Conservation (phyloP, 2,888 invertebrate species). For the Hoplodrina blanda region DNA sequence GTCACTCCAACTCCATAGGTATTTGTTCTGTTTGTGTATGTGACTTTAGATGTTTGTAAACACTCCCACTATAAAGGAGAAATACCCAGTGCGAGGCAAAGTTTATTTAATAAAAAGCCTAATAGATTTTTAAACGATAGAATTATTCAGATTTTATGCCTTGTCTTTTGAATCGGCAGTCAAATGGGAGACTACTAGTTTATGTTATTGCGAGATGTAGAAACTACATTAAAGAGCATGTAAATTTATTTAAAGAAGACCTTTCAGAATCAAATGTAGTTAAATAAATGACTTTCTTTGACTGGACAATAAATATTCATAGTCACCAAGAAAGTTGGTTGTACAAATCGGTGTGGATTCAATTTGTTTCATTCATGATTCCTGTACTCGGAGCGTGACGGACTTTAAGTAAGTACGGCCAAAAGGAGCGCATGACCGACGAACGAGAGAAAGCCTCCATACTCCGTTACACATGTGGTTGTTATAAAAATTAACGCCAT, state of each 20-base stretch:
- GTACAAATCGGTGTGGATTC: conserved; percentile 60
- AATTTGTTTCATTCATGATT: conserved; percentile 68
- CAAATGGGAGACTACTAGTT: background rate
- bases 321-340: conserved; percentile 61
- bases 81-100: too few relatives aligned
- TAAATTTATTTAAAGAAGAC: conserved; percentile 33
- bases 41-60: too few relatives aligned
- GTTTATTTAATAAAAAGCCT: background rate
- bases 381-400: conserved; percentile 65
- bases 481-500: conserved; percentile 73
- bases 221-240: conserved; percentile 11
- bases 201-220: conserved; percentile 6
- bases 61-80: too few relatives aligned
- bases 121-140: conserved; percentile 8
- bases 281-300: conserved; percentile 45
- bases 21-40: too few relatives aligned
- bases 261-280: conserved; percentile 31
- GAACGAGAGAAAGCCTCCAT: conserved; percentile 86
- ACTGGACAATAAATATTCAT: conserved; percentile 52
- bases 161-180: background rate
- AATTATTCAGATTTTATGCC: conserved; percentile 2
- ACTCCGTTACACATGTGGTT: conserved; percentile 81
- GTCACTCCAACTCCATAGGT: too few relatives aligned
- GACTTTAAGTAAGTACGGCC: conserved; percentile 63
- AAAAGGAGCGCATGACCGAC: conserved; percentile 77